Base-by-base conservation (phyloP, 1,140 invertebrate species). In the Cotesia glomerata region DNA sequence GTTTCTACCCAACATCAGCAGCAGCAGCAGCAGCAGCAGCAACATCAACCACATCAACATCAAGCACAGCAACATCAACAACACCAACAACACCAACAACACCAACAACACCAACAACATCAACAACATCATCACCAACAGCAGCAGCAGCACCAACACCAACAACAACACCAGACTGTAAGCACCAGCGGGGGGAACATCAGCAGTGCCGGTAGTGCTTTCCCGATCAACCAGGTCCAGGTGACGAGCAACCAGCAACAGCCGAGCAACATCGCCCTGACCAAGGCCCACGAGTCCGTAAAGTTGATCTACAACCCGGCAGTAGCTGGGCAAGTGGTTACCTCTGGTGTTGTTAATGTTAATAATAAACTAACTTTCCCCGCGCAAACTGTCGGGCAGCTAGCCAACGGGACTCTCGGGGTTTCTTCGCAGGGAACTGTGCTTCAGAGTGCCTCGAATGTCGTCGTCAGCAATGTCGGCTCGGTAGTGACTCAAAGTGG, bases 301-400 rank as follows among this genome's bases (percentile, higher is more conserved):
- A 89, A 89, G 76, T 83, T 88, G 68, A 84, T 88, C 61, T 88
- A 88, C 11, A 45, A 45, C 80, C 84, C 84, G 8, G 74, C 79
- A 18, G 79, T 81, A 54, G 86, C 83, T 14, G 85, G 88, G 76
- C 80, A 84, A 36, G 83, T 88, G 71, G 80, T 81, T 5, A 82
- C 82, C 7, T 79, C 80, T 34, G 82, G 82, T 34, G 82, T 85
- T 4, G 83, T 82, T 18, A 86, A 79, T 4, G 83, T 82, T 16
- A 86, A 79, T 74, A 83, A 82, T 74, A 87, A 83, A 77, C 80
- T 85, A 49, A 75, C 79, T 13, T 84, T 82, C 85, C 88, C 74
- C 75, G 91, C 77, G 85, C 90, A 74, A 92, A 91, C 86, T 88
- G 90, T 78, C 26, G 81, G 80, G 13, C 84, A 86, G 64, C 63